Percentiles rank a stretch among this genome's conserved stretches.
These are phyloP conservation scores for Brenthis daphne DNA, from an alignment of 2,888 invertebrate genomes.

Conservation along the genomic window DNA sequence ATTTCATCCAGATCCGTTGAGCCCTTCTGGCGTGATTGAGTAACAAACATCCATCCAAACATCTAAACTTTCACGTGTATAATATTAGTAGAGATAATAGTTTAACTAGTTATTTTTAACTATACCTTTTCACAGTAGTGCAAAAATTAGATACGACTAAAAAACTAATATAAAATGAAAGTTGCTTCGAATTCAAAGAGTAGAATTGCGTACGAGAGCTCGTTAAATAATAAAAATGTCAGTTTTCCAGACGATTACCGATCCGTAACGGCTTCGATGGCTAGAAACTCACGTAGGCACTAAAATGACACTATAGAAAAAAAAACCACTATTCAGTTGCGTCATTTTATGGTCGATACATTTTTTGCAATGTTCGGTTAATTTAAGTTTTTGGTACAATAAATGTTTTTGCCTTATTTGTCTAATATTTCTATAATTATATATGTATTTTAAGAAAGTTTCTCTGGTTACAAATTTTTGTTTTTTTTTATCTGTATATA, in stretches of 20 bases:
- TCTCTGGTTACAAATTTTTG: too few species aligned
- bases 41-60: too few species aligned
- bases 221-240: constrained; percentile 16
- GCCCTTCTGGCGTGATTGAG: too few species aligned
- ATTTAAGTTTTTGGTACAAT: background rate
- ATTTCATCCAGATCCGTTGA: too few species aligned
- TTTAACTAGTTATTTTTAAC: too few species aligned
- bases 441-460: too few species aligned
- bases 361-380: background rate
- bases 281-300: constrained; percentile 14
- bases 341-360: background rate
- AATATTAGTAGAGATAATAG: too few species aligned
- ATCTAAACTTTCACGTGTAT: too few species aligned
- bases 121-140: too few species aligned
- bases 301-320: constrained; percentile 9
- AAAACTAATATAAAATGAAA: constrained; percentile 2
- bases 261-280: constrained; percentile 10
- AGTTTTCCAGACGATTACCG: constrained; percentile 23
- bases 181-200: constrained; percentile 1
- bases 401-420: background rate
- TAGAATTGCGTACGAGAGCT: constrained; percentile 4
- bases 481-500: too few species aligned
- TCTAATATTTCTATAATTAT: too few species aligned
- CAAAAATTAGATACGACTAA: background rate
- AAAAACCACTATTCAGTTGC: background rate